Evolutionary conservation across 2,113 vertebrate species (phyloP).

Genomic region (Rhinolophus ferrumequinum): DNA sequence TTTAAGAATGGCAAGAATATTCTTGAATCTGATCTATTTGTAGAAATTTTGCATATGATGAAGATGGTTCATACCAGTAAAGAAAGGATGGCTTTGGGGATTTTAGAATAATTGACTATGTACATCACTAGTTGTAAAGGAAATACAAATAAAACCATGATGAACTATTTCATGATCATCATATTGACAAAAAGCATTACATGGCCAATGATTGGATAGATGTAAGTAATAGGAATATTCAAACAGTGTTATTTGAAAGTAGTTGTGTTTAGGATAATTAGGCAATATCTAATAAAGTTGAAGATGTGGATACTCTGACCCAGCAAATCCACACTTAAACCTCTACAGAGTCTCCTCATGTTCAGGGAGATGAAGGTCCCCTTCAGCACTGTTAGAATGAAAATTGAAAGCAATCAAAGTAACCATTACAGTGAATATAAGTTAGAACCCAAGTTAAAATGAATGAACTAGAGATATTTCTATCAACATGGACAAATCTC

Average conservation of each 20-base stretch:
- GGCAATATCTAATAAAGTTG: neutral
- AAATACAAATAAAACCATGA: neutral
- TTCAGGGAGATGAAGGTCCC: neutral
- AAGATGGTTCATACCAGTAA: neutral
- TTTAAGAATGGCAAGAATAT: conserved; percentile 31
- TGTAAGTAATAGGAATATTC: neutral
- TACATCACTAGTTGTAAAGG: neutral
- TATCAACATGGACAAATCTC: neutral
- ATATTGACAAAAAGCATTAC: conserved; percentile 15
- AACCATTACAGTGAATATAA: neutral
- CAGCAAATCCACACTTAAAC: neutral
- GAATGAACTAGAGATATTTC: neutral
- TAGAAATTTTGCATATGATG: neutral
- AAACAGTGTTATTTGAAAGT: neutral
- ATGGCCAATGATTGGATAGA: neutral
- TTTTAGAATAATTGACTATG: neutral
- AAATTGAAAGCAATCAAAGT: conserved; percentile 16
- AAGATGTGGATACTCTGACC: neutral
- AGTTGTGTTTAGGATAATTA: conserved; percentile 1
- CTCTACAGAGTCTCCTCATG: neutral
- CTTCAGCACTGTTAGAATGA: conserved; percentile 10
- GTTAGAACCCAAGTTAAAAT: conserved; percentile 10
- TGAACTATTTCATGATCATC: neutral
- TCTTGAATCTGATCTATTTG: neutral
- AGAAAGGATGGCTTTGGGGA: neutral